Evolutionary conservation across 1,140 invertebrate species (phyloP).

Genomic region (Aphis craccivora): DNA sequence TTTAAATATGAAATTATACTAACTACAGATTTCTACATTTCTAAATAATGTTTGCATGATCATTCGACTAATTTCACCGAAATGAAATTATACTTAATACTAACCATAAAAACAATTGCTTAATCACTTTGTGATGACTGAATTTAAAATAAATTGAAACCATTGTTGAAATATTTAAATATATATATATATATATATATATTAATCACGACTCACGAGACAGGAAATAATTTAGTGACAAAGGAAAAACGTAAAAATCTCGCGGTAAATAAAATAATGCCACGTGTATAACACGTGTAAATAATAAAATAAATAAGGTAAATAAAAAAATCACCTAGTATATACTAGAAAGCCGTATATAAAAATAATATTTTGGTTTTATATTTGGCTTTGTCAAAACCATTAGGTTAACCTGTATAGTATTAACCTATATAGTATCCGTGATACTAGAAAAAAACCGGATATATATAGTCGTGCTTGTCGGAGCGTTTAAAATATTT

Average conservation of each 20-base stretch:
- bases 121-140: not conserved
- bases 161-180: not conserved
- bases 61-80: not conserved
- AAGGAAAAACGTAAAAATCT: not conserved
- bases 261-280: not conserved
- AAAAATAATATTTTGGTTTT: not conserved
- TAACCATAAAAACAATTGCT: not conserved
- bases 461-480: not conserved
- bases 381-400: not conserved
- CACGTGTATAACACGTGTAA: not conserved
- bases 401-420: too few species aligned
- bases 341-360: not conserved
- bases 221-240: not conserved
- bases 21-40: not conserved
- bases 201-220: not conserved
- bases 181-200: not conserved
- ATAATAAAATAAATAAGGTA: too few species aligned
- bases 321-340: too few species aligned
- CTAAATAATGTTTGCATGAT: not conserved
- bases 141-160: not conserved
- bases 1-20: not conserved
- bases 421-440: too few species aligned
- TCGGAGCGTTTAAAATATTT: not conserved
- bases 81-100: not conserved
- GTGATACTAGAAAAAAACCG: not conserved